phyloP scores from a whole-genome alignment of 1,140 invertebrate genomes.

The Galleria mellonella region DNA sequence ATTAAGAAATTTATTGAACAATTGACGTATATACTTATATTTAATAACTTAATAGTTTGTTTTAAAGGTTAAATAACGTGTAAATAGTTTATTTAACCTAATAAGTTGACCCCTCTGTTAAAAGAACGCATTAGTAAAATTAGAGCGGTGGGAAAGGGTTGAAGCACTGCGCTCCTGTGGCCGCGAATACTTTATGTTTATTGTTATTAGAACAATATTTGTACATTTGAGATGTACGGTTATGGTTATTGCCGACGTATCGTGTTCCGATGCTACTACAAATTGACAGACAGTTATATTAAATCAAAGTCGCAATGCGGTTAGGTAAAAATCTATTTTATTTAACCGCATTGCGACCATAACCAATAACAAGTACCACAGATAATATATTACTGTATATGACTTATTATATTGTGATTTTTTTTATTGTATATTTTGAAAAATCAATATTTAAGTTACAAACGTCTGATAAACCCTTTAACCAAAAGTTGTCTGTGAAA shows the following conservation, averaged over 20 bases:
- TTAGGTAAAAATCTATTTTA: neutral
- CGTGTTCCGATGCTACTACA: slow-evolving; percentile 4
- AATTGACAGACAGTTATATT: neutral
- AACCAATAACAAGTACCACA: too few species aligned
- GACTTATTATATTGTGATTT: too few species aligned
- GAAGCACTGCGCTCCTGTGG: slow-evolving; percentile 9
- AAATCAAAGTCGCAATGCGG: neutral
- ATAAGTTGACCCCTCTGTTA: slow-evolving; percentile 28
- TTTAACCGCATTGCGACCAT: neutral
- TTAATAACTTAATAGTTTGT: neutral
- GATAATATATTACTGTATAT: too few species aligned
- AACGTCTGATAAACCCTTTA: too few species aligned
- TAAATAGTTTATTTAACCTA: slow-evolving; percentile 51
- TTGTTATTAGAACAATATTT: slow-evolving; percentile 74
- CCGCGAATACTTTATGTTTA: slow-evolving; percentile 65
- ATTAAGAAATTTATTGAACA: too few species aligned
- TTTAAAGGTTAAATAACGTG: slow-evolving; percentile 43
- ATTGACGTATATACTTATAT: slow-evolving; percentile 3
- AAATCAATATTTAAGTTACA: too few species aligned
- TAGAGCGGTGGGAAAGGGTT: slow-evolving; percentile 73
- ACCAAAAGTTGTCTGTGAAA: too few species aligned
- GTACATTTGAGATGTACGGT: slow-evolving; percentile 59
- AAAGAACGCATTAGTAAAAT: slow-evolving; percentile 67
- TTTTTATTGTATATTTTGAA: too few species aligned
- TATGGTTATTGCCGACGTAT: slow-evolving; percentile 47